Evolutionary conservation across 2,797 vertebrate species (phyloP), one percentile per base, ranked within the genome.

Genomic region (Champsocephalus esox): DNA sequence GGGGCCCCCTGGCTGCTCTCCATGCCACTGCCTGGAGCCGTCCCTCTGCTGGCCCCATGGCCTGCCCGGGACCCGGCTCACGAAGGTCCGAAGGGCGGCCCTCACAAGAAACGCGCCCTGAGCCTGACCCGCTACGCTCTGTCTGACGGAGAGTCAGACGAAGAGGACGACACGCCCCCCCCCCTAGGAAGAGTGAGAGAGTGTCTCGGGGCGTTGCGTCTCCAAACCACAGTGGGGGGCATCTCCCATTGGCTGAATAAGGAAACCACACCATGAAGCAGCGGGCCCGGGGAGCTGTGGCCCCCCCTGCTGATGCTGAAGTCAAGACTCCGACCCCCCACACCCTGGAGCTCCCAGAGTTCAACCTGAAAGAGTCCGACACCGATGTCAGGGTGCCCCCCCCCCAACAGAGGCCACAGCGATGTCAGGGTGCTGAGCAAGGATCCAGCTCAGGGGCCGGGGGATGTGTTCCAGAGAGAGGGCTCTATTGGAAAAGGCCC

Each of bases 201-300:
- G 58, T 60, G 12, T 68, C 56, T 11, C 83, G 82, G n/a, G 88
- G 88, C 3, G 54, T 87, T 0, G 85, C 90, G 0, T 93, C 95
- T 0, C 95, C 95, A 10, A 95, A 95, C 72, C 94, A 93, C 77
- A 94, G 91, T 84, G 92, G 93, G 0, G 95, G 96, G 73, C 95
- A 93, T 77, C 95, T 99, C 62, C 97, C 97, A 0, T 99, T 99
- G 1, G 97, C 97, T 0, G 96, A 99, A 48, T 97, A 99, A 78
- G 97, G 98, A 41, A 99, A 98, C 79, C 95, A 97, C 73, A 98
- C 98, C 13, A 98, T 99, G 90, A 99, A 98, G 72, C 98, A 99
- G 89, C 91, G 97, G 21, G 97, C 97, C 0, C 96, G 96, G 89
- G 89, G 93, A 0, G 73, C 80, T 0, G 89, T 87, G 1, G 89